phyloP scores from a whole-genome alignment of 2,888 invertebrate species.

The Calameuta filiformis region DNA sequence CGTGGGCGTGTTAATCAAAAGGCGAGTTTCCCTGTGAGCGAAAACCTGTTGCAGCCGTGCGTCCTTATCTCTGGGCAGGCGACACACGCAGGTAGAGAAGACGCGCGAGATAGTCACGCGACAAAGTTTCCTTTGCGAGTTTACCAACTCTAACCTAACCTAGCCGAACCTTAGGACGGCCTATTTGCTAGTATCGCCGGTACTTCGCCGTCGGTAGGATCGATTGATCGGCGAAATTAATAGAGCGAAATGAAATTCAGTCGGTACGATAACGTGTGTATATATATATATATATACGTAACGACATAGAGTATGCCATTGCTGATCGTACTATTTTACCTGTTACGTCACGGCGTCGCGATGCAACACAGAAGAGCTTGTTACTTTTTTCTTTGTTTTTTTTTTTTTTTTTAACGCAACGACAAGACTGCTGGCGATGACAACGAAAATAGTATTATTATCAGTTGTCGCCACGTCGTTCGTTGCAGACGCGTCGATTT shows the following conservation, averaged over 20 bases:
- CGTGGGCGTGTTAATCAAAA: conserved; percentile 37
- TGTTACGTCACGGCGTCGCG: background rate
- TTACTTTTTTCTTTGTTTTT: background rate
- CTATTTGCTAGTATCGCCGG: background rate
- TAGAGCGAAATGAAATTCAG: background rate
- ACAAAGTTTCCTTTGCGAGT: conserved; percentile 22
- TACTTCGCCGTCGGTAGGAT: background rate
- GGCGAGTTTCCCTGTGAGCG: conserved; percentile 33
- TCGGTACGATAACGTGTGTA: background rate
- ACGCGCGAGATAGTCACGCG: conserved; percentile 13
- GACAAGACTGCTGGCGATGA: background rate
- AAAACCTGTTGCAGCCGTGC: conserved; percentile 38
- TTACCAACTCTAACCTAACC: background rate
- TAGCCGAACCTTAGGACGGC: background rate
- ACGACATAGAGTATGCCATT: background rate
- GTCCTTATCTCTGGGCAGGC: background rate
- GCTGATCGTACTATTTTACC: background rate
- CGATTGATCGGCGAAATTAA: background rate
- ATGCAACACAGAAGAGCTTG: background rate
- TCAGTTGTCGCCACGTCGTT: background rate
- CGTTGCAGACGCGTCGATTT: background rate
- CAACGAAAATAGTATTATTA: background rate
- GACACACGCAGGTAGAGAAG: background rate
- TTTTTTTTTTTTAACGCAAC: background rate
- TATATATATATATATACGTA: background rate